Evolutionary conservation across 2,797 vertebrate species (phyloP), one percentile per base, ranked within the genome.

Genomic region (Tenualosa ilisha): DNA sequence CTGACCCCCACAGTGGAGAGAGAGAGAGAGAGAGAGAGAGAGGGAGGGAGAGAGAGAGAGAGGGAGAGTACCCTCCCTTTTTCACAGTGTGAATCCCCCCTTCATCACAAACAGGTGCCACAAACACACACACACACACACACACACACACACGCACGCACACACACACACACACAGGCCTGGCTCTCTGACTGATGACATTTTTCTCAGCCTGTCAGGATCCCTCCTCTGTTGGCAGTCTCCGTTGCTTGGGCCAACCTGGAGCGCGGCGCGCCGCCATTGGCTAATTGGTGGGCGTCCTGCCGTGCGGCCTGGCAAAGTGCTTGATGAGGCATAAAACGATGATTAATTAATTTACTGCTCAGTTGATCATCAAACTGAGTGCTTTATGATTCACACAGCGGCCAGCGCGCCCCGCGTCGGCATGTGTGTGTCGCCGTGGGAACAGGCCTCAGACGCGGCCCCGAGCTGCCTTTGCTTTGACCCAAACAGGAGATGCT

Each of bases 291-390:
- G 94, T 92, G 91, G 86, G 94, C 95, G 94, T 93, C 97, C 98
- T 88, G 94, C 93, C 89, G 97, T 92, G 97, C 96, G 94, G 93
- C 94, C 94, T 91, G 92, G 97, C 97, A 97, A 96, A 97, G 97
- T 93, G 97, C 96, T 97, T 97, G 97, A 99, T 98, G 97, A 99
- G 98, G 97, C 98, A 98, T 97, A 98, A 99, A 99, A 99, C 96
- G 97, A 99, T 99, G 98, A 99, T 99, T 99, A 98, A 99, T 99
- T 99, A 98, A 99, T 99, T 99, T 97, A 97, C 97, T 98, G 97
- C 97, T 98, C 96, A 97, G 97, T 96, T 97, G 97, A 97, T 98
- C 97, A 95, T 98, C 97, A 97, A 97, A 97, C 96, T 96, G 97
- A 94, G 97, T 96, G 97, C 96, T 96, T 97, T 96, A 98, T 97